A percentile compares a stretch with the other conserved stretches of the same genome.
Conservation (phyloP, 1,140 invertebrate genomes). For the Harpegnathos saltator region DNA sequence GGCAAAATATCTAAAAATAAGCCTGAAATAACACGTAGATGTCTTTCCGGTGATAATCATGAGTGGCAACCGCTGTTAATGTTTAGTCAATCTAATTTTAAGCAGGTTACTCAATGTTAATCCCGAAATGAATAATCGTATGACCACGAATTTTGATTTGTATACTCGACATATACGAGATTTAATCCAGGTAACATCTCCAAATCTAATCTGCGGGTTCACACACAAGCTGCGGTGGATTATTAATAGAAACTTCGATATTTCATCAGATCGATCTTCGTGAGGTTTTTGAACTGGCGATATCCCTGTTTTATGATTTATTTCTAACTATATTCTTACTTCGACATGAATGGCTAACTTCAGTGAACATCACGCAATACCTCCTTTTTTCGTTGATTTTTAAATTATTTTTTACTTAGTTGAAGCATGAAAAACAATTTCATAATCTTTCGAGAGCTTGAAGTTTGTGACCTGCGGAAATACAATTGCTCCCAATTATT, state of each 20-base stretch:
- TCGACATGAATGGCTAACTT: not conserved
- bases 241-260: slow-evolving; percentile 67
- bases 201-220: slow-evolving; percentile 52
- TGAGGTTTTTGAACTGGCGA: slow-evolving; percentile 36
- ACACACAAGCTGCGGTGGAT: slow-evolving; percentile 41
- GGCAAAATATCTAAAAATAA: not conserved
- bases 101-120: not conserved
- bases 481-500: no score
- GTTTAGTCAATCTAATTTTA: slow-evolving; percentile 4
- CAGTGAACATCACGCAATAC: no score
- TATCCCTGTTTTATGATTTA: slow-evolving; percentile 29
- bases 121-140: not conserved
- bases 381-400: no score
- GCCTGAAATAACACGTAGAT: not conserved
- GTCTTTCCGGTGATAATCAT: not conserved
- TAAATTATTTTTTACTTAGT: no score
- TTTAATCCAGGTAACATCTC: slow-evolving; percentile 58
- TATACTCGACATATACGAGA: not conserved
- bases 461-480: no score
- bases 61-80: not conserved
- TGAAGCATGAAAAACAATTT: no score
- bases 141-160: slow-evolving; percentile 30
- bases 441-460: no score
- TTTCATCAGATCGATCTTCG: slow-evolving; percentile 42
- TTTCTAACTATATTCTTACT: slow-evolving; percentile 17